Base-by-base conservation (phyloP, 2,113 vertebrate species). In the Menura novaehollandiae region DNA sequence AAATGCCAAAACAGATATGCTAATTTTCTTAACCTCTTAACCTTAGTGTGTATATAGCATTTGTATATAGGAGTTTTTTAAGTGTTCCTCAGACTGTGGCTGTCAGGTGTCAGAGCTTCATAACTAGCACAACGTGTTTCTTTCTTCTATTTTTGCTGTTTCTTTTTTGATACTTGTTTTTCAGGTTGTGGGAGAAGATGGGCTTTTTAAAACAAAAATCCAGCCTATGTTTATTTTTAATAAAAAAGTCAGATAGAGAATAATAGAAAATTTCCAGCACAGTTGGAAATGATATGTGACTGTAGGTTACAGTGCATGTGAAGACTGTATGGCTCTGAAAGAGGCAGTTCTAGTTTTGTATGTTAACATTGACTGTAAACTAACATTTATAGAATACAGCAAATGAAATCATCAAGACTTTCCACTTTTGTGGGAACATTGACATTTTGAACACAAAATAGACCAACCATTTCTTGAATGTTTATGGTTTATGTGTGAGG, bases 21-120 rank as follows among this genome's bases (percentile, higher is more conserved):
- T 92, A 62, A 76, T 96, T 95, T 96, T 96, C 85, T 96, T 92
- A 94, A 94, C 85, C 89, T 96, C 91, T 95, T 94, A 59, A 91
- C 79, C 35, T 80, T 97, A 74, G 85, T 69, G 32, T 96, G 47
- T 96, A 89, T 94, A 58, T 97, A 97, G 91, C 96, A 91, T 92
- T 51, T 97, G 96, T 97, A 95, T 62, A 97, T 93, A 96, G 64
- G 72, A 84, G 7, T 85, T 95, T 95, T 97, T 96, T 86, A 73
- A 80, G 59, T 88, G 72, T 95, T 93, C 66, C 68, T 93, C 79
- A 88, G 74, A 81, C 77, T 56, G 56, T 89, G 93, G 83, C 86
- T 94, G 56, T 76, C 71, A 66, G 59, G 55, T 84, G 81, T 97
- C 63, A 93, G 75, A 92, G 87, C 91, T 95, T 92, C 71, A 1